Base-by-base conservation (phyloP, 1,140 invertebrate genomes). In the Polypedilum pembai region DNA sequence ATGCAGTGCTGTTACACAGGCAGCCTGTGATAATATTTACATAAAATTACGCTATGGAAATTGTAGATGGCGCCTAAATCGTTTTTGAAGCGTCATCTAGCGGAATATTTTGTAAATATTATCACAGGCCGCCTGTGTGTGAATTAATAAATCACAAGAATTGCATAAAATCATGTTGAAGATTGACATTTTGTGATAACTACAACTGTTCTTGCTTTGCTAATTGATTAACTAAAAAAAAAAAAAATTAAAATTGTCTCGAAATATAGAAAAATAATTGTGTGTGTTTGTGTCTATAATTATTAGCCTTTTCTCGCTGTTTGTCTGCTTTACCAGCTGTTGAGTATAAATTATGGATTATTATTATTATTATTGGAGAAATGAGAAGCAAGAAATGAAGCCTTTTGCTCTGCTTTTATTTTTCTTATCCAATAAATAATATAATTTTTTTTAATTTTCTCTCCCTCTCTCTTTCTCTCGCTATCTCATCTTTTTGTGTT, bases 331-430 rank as follows among this genome's bases (percentile, higher is more conserved):
- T 7, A 69, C 65, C 65, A 69, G 65, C 65, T 69, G 65, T 69
- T 69, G 17, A 18, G 20, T 18, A 69, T 69, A 69, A 69, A 69
- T 69, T 69, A 69, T 69, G 65, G 65, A 69, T 69, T 69, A 69
- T 69, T 69, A 69, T 69, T 69, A 69, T 69, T 69, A 69, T 69
- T 10, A 8, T n/a, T n/a, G 12, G 12, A 56, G 4, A 56, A 12
- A 56, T 56, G 45, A 56, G 24, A 33, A 33, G 24, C 24, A 33
- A 33, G 45, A n/a, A 56, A 56, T 56, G 12, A 56, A n/a, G 24
- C 24, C 24, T 33, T 45, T 56, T 56, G 12, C 45, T 56, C 45
- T 56, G 45, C 8, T 56, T 56, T 56, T n/a, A n/a, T 56, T 56
- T 56, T 5, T 33, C 24, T 1, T 33, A 33, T 33, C 24, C 24